phyloP scores from a whole-genome alignment of 2,113 vertebrate species.

The Urocynchramus pylzowi region DNA sequence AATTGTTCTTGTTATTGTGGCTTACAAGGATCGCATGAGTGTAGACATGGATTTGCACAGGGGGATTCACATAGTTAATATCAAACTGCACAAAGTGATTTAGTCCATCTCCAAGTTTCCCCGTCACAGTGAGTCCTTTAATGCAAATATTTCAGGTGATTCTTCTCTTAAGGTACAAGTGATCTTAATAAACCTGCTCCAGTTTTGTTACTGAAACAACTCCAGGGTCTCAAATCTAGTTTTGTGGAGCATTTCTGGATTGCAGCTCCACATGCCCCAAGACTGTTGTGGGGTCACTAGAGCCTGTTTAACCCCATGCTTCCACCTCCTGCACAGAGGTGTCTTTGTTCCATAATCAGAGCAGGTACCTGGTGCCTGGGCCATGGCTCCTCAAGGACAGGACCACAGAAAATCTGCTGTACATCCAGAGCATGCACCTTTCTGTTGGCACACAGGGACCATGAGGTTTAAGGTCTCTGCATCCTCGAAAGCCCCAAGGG shows the following conservation, averaged over 20 bases:
- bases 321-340: not conserved
- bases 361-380: fast-evolving
- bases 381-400: not conserved
- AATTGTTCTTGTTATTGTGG: not conserved
- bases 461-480: not conserved
- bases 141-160: not conserved
- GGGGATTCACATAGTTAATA: conserved; percentile 29
- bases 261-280: not conserved
- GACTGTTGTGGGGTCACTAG: not conserved
- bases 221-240: not conserved
- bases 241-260: not conserved
- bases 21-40: not conserved
- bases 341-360: not conserved
- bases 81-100: conserved; percentile 48
- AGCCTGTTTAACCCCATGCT: not conserved
- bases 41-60: not conserved
- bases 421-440: not conserved
- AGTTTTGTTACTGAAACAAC: not conserved
- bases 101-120: not conserved
- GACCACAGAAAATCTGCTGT: not conserved
- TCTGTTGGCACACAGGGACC: not conserved
- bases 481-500: not conserved
- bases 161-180: not conserved
- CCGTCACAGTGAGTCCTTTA: conserved; percentile 60
- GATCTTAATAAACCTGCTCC: not conserved